Base-by-base conservation (phyloP, 2,888 invertebrate genomes). In the Caenorhabditis sp. region DNA sequence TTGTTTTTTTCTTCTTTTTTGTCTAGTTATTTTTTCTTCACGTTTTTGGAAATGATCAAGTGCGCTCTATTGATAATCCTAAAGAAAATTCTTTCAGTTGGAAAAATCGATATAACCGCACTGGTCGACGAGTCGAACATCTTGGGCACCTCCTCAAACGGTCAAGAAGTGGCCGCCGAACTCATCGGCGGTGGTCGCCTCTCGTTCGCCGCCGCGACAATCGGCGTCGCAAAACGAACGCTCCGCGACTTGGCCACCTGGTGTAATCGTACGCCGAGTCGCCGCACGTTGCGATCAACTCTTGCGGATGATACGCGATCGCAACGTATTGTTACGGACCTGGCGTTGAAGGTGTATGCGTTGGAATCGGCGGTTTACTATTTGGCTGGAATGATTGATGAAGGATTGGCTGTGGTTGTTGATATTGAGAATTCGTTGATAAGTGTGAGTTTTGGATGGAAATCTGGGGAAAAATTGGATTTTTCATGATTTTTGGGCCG, bases 301-400 rank as follows among this genome's bases (percentile, higher is more conserved):
- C 31, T 80, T 37, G 61, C 80, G 10, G 61, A 73, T 24, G 69
- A 69, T 37, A 53, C 71, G 6, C 50, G 74, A 19, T 58, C 72
- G 1, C 82, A 82, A 31, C 51, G 76, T 12, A 19, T 77, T n/a
- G 76, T 79, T 10, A 71, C 80, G 19, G 66, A 74, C 55, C 54
- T 82, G 51, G 71, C 78, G 17, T 58, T 78, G 36, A 71, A 76
- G 58, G 76, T 76, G 10, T 86, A 84, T 62, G 76, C 84, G 2
- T 72, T 86, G 21, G 86, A 86, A 64, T 79, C 84, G 5, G 69
- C 83, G n/a, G 61, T 82, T n/a, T 86, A 86, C 65, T 86, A 86
- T 66, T 62, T 86, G 37, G 79, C 77, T n/a, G 86, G 86, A 24
- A 62, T 86, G 10, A 67, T 81, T 43, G 86, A 86, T 61, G 86